These are phyloP conservation scores for Cheilosia grossa DNA, from an alignment of 2,888 invertebrate genomes.

Conservation along the genomic window DNA sequence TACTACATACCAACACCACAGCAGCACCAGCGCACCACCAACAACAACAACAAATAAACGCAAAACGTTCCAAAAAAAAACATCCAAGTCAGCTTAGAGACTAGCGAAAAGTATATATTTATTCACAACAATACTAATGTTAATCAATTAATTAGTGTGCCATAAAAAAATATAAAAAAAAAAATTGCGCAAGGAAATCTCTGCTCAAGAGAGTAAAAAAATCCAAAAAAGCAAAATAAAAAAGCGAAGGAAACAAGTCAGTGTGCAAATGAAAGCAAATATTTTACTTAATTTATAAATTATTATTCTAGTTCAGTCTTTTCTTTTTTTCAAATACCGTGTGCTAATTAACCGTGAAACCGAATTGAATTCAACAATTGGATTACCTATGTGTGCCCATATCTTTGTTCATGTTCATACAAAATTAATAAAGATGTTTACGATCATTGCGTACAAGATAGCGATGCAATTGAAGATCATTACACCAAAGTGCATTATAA, in stretches of 20 bases:
- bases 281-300: slow-evolving; percentile 21
- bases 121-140: slow-evolving; percentile 43
- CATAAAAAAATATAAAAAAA: slow-evolving; percentile 49
- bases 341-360: slow-evolving; percentile 19
- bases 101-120: slow-evolving; percentile 56
- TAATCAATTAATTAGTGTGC: slow-evolving; percentile 74
- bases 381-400: slow-evolving; percentile 45
- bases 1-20: slow-evolving; percentile 51
- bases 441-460: slow-evolving; percentile 56
- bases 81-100: slow-evolving; percentile 56
- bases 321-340: slow-evolving; percentile 25
- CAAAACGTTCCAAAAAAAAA: slow-evolving; percentile 36
- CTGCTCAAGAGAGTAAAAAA: slow-evolving; percentile 35
- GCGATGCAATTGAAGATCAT: slow-evolving; percentile 59
- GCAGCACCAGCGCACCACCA: slow-evolving; percentile 49
- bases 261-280: slow-evolving; percentile 62
- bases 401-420: slow-evolving; percentile 7
- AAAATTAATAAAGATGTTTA: slow-evolving; percentile 55
- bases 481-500: slow-evolving; percentile 57
- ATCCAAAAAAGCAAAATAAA: slow-evolving; percentile 15
- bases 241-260: slow-evolving; percentile 52
- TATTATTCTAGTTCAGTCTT: slow-evolving; percentile 2
- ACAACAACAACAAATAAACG: slow-evolving; percentile 66
- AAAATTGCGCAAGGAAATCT: slow-evolving; percentile 73
- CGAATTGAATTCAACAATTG: slow-evolving; percentile 56